Conservation (phyloP, 1,140 invertebrate species). For the Lethrus apterus region DNA sequence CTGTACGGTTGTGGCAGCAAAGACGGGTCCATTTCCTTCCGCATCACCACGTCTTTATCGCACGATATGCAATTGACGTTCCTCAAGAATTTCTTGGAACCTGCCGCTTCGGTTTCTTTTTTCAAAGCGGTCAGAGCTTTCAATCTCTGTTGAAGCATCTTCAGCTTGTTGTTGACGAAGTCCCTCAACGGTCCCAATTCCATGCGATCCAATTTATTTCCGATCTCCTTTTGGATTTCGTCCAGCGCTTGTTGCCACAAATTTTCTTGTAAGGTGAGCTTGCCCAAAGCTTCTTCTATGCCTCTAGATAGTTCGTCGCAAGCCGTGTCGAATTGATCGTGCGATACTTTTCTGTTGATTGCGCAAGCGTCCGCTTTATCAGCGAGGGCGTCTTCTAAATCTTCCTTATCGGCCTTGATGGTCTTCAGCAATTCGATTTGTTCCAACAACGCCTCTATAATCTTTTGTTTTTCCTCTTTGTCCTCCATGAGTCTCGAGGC, state of each 20-base stretch:
- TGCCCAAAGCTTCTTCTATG: slow-evolving; percentile 54
- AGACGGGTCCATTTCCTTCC: slow-evolving; percentile 47
- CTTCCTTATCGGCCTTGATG: slow-evolving; percentile 56
- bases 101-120: slow-evolving; percentile 60
- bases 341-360: slow-evolving; percentile 61
- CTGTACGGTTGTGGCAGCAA: slow-evolving; percentile 40
- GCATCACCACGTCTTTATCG: slow-evolving; percentile 62
- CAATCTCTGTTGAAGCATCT: slow-evolving; percentile 54
- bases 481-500: slow-evolving; percentile 37
- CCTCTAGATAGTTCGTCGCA: slow-evolving; percentile 54
- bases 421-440: slow-evolving; percentile 38
- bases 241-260: slow-evolving; percentile 56
- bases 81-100: slow-evolving; percentile 45
- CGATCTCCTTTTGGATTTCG: slow-evolving; percentile 58
- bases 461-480: slow-evolving; percentile 27
- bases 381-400: slow-evolving; percentile 58
- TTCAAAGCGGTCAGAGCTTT: slow-evolving; percentile 48
- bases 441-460: slow-evolving; percentile 31
- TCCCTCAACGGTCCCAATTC: slow-evolving; percentile 59
- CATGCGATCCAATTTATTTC: slow-evolving; percentile 58
- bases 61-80: slow-evolving; percentile 68
- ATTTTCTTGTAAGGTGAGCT: slow-evolving; percentile 52
- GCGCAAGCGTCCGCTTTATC: slow-evolving; percentile 61
- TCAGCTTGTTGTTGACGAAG: slow-evolving; percentile 54
- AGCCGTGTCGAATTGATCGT: slow-evolving; percentile 59